A percentile compares a stretch with the other conserved stretches of the same genome.
Evolutionary conservation across 2,888 invertebrate species (phyloP).

Genomic region (Drosophila paranaensis): DNA sequence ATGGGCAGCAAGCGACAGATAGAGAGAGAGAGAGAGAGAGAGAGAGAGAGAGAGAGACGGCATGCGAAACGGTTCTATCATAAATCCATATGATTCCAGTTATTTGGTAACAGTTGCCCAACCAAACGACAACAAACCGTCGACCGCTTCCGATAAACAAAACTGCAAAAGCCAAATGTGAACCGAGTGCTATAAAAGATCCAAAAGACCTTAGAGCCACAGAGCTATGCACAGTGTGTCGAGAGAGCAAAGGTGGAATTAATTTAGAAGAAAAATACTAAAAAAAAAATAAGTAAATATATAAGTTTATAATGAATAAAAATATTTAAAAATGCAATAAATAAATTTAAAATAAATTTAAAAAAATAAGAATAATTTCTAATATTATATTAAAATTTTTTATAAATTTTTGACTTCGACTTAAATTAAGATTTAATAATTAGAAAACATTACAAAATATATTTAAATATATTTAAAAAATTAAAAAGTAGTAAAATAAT

Average conservation of each 20-base stretch:
- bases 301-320: too few species aligned
- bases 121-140: constrained; percentile 37
- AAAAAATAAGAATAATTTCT: too few species aligned
- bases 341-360: too few species aligned
- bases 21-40: neutral
- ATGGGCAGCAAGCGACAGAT: constrained; percentile 24
- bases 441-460: too few species aligned
- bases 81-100: constrained; percentile 59
- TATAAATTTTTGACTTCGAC: too few species aligned
- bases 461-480: too few species aligned
- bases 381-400: too few species aligned
- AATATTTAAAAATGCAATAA: too few species aligned
- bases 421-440: too few species aligned
- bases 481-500: too few species aligned
- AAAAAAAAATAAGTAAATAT: too few species aligned
- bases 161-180: constrained; percentile 32
- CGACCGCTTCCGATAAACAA: constrained; percentile 54
- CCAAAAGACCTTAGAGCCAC: constrained; percentile 24
- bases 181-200: constrained; percentile 18
- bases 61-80: constrained; percentile 46
- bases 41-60: neutral
- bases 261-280: neutral
- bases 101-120: constrained; percentile 65
- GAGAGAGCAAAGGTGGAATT: neutral
- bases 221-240: neutral